phyloP scores from a whole-genome alignment of 2,888 invertebrate species.

The Fabriciana adippe region DNA sequence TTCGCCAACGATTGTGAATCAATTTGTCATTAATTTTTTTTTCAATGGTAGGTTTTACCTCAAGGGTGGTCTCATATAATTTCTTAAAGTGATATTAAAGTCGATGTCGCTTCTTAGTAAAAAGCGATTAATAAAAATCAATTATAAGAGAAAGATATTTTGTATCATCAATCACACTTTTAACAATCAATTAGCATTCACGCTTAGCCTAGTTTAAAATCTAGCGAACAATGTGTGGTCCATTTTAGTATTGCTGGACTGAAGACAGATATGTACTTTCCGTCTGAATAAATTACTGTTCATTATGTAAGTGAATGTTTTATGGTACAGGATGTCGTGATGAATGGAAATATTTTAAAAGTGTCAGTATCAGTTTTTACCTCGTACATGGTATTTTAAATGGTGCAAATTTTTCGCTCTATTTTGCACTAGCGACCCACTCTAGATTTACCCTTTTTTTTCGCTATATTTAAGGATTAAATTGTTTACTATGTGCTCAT shows the following conservation, averaged over 20 bases:
- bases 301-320: conserved; percentile 68
- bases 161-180: neutral
- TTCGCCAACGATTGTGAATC: too few relatives aligned
- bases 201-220: conserved; percentile 11
- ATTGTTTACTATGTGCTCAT: too few relatives aligned
- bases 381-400: conserved; percentile 34
- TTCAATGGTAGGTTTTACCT: too few relatives aligned
- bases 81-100: too few relatives aligned
- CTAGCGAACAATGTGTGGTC: conserved; percentile 34
- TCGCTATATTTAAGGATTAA: too few relatives aligned
- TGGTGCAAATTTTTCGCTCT: conserved; percentile 35
- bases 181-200: neutral
- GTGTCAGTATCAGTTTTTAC: conserved; percentile 35
- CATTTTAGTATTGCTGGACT: conserved; percentile 44
- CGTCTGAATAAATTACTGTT: conserved; percentile 40
- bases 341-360: conserved; percentile 58
- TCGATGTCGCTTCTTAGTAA: too few relatives aligned
- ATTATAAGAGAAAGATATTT: neutral
- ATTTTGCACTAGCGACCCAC: neutral
- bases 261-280: conserved; percentile 38
- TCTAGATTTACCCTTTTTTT: too few relatives aligned
- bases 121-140: too few relatives aligned
- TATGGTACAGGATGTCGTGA: conserved; percentile 73
- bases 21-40: too few relatives aligned
- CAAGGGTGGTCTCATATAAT: too few relatives aligned